Evolutionary conservation across 1,140 invertebrate genomes (phyloP), one percentile per base, ranked within the genome.

Genomic region (Thaumetopoea pityocampa): DNA sequence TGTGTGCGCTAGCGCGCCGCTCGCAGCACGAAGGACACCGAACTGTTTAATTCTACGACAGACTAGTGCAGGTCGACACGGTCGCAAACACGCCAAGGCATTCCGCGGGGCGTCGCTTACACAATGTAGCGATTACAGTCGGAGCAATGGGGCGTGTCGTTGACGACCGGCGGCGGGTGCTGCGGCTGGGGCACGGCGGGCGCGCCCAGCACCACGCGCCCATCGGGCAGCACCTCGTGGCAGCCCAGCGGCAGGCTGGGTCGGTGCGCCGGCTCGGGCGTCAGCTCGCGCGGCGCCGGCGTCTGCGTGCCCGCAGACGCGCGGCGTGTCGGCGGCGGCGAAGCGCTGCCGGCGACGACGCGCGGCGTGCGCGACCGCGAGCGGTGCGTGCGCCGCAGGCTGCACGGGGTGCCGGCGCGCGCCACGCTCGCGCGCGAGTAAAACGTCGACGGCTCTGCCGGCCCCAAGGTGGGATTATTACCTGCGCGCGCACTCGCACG

Each of bases 121-220:
- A 92, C 90, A 76, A 94, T 92, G 71, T 88, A 87, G 65, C 88
- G 87, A 85, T 91, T 90, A 85, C 92, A 94, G 66, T 90, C 91
- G 70, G 85, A 88, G 87, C 92, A 94, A 73, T 88, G 86, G 29
- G 91, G 89, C 24, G 86, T 86, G 59, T 87, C 87, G 71, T 67
- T 61, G 72, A 68, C 53, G 69, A 77, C 54, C 60, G 79, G 62
- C 56, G 67, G 53, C 51, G 56, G 27, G 58, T 54, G 54, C 28
- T 42, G 30, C 38, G 63, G 62, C 29, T 53, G 68, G 18, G 82
- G 46, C 7, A 56, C 50, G 5, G 69, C 72, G 16, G 70, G 71
- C 22, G 68, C 67, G 35, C 70, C 76, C 30, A 73, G 71, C 36
- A 67, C 66, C 15, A 77, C 66, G 49, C 71, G 56, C 44, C 73